phyloP scores from a whole-genome alignment of 2,888 invertebrate genomes.

The Coenonympha arcania region DNA sequence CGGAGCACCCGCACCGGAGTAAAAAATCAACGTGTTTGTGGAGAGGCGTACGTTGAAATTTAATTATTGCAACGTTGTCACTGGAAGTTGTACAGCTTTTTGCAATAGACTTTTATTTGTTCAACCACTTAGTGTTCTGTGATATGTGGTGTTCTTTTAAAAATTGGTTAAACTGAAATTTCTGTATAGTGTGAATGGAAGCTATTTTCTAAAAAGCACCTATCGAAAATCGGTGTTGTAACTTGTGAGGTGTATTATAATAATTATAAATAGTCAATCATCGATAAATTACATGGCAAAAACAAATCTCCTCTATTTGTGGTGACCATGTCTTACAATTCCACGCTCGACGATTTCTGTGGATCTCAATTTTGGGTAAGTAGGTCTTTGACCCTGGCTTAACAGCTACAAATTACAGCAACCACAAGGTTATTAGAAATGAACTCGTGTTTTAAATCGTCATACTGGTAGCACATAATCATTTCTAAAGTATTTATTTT shows the following conservation, averaged over 20 bases:
- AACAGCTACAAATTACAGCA: constrained; percentile 16
- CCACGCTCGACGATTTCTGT: constrained; percentile 83
- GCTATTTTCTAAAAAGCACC: constrained; percentile 14
- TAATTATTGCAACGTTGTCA: constrained; percentile 19
- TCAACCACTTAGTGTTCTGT: constrained; percentile 7
- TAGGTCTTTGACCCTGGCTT: constrained; percentile 37
- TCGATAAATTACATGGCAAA: constrained; percentile 25
- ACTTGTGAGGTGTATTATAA: constrained; percentile 7
- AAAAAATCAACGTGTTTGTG: constrained; percentile 24
- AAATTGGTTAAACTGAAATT: constrained; percentile 8
- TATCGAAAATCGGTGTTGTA: constrained; percentile 13
- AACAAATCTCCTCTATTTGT: constrained; percentile 13
- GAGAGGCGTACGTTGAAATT: constrained; percentile 16
- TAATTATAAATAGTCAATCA: constrained; percentile 11
- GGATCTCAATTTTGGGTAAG: constrained; percentile 88
- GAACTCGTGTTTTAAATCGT: background rate
- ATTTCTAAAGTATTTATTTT: too few species aligned
- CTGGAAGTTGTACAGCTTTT: background rate
- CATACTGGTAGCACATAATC: background rate
- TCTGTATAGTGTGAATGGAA: constrained; percentile 25
- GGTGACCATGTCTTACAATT: constrained; percentile 71
- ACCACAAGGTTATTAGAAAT: constrained; percentile 11
- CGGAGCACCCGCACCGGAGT: constrained; percentile 11
- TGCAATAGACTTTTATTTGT: background rate
- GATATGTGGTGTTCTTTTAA: constrained; percentile 1